Evolutionary conservation across 2,113 vertebrate species (phyloP), one percentile per base, ranked within the genome.

Genomic region (Centrocercus urophasianus): DNA sequence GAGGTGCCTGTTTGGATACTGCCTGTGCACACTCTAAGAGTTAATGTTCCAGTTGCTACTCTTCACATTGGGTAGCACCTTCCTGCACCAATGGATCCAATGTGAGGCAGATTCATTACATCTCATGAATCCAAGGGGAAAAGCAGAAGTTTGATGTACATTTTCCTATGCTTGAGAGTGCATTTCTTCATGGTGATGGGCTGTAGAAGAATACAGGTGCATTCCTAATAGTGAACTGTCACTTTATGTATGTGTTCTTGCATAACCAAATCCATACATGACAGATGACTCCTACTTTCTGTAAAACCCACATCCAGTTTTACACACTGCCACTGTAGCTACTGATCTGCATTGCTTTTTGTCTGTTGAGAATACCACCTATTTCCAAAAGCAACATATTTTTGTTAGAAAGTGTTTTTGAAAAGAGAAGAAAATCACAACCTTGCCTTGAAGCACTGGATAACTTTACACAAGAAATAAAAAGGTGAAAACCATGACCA

Each of bases 381-480:
- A 10, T 71, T 60, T 47, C 28, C 32, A 78, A 91, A 95, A 93
- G 7, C 22, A 86, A 18, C 7, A 3, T 13, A 21, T 50, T 56
- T n/a, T 38, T 57, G 13, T 83, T 28, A 59, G 40, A 36, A 83
- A 86, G 12, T 16, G 32, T 38, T 86, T 93, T 20, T 50, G 40
- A 76, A 87, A 66, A 4, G 2, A 13, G 45, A 80, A 59, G 42
- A 72, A 78, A 69, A 81, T 22, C 0, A 48, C 54, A 22, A 27
- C 16, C 40, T 83, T 59, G 71, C 77, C 13, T 28, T 59, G 70
- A 87, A 83, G 25, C 61, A 43, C 27, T 36, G 6, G 10, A 32
- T 30, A 9, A 45, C 9, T 36, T 59, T n/a, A 54, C 0, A 1
- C 8, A 13, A 21, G 7, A 14, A 0, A 2, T 0, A 0, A 11